Evolutionary conservation across 2,797 vertebrate genomes (phyloP).

Genomic region (Falco berigora): DNA sequence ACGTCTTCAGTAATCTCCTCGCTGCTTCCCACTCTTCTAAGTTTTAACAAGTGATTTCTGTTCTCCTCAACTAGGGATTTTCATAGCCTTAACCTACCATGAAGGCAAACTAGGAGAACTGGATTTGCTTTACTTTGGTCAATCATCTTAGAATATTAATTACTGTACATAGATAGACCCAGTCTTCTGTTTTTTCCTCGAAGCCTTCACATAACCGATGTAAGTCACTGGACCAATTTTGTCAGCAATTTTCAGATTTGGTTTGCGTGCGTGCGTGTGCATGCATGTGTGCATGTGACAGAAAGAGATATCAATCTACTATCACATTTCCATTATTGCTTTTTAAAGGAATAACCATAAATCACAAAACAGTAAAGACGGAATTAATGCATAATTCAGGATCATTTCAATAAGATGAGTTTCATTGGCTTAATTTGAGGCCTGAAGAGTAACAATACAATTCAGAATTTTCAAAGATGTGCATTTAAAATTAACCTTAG

Average conservation of each 20-base stretch:
- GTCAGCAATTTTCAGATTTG: background rate
- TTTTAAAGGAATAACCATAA: background rate
- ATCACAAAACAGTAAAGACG: background rate
- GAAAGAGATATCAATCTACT: no score
- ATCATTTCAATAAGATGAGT: background rate
- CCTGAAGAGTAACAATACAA: background rate
- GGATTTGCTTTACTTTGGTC: background rate
- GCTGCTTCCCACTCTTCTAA: background rate
- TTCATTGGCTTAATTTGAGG: background rate
- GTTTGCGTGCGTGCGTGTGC: background rate
- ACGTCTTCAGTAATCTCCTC: background rate
- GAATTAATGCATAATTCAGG: background rate
- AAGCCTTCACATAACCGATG: background rate
- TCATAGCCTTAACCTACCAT: background rate
- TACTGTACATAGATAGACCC: background rate
- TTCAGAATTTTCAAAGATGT: background rate
- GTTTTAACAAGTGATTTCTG: background rate
- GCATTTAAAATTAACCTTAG: background rate
- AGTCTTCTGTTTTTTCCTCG: background rate
- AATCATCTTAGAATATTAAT: background rate
- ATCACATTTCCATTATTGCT: background rate
- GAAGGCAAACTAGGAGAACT: background rate
- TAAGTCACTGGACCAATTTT: background rate
- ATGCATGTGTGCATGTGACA: background rate
- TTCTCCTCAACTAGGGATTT: background rate